These are phyloP conservation scores for Nyctereutes procyonoides DNA, from an alignment of 2,113 vertebrate species.

Conservation along the genomic window DNA sequence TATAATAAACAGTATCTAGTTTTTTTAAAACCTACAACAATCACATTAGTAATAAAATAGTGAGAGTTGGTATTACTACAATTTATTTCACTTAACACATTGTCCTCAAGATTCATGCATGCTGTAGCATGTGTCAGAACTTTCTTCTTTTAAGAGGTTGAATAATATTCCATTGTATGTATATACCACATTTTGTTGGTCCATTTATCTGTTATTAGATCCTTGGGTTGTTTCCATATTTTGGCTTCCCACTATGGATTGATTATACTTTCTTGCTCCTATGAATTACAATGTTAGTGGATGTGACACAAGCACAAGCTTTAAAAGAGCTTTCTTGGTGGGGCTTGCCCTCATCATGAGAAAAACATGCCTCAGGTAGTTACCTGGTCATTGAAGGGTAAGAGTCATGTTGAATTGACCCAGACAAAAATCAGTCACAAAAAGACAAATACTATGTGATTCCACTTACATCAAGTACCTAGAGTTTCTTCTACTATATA, in stretches of 20 bases:
- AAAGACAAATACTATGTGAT: background rate
- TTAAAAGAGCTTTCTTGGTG: background rate
- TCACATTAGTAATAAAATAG: background rate
- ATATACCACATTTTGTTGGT: background rate
- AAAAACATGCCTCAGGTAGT: background rate
- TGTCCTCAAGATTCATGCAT: background rate
- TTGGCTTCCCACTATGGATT: background rate
- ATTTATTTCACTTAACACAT: background rate
- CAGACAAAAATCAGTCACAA: background rate
- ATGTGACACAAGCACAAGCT: background rate
- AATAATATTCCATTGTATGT: background rate
- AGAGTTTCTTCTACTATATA: background rate
- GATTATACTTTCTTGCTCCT: background rate
- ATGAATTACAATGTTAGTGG: background rate
- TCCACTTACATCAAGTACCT: background rate
- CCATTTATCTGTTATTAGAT: background rate
- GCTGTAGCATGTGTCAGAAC: background rate
- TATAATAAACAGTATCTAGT: background rate
- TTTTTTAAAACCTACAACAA: background rate
- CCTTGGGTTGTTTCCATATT: background rate
- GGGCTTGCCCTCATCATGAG: background rate
- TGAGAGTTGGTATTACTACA: background rate
- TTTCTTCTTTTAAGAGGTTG: background rate
- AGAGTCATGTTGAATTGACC: background rate
- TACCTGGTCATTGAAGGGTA: background rate